phyloP scores from a whole-genome alignment of 2,888 invertebrate species.

The Cephus nigrinus region DNA sequence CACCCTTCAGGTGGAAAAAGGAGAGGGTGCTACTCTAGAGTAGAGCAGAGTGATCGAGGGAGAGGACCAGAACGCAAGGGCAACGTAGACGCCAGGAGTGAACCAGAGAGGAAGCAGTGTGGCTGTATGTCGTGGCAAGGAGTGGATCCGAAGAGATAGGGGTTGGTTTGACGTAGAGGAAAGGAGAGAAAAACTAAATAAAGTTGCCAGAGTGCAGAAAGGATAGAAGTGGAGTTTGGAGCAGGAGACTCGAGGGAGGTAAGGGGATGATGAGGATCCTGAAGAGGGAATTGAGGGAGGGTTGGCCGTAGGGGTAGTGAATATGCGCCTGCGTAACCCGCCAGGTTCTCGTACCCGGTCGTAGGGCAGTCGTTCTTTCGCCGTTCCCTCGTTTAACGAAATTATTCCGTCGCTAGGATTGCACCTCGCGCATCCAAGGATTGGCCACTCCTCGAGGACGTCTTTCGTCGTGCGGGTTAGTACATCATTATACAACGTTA shows the following conservation, averaged over 20 bases:
- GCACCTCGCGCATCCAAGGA: slow-evolving; percentile 34
- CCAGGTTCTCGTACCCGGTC: slow-evolving; percentile 43
- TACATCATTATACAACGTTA: slow-evolving; percentile 16
- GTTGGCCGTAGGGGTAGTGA: slow-evolving; percentile 15
- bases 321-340: slow-evolving; percentile 37
- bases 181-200: background rate
- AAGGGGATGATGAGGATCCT: slow-evolving; percentile 1
- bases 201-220: background rate
- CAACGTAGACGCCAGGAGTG: background rate
- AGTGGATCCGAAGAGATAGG: background rate
- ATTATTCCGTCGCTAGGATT: slow-evolving; percentile 49
- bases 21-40: background rate
- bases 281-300: slow-evolving; percentile 10
- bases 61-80: background rate
- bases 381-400: slow-evolving; percentile 59
- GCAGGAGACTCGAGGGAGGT: slow-evolving; percentile 1
- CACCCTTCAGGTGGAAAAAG: background rate
- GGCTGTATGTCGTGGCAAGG: background rate
- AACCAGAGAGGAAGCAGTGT: background rate
- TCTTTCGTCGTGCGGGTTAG: slow-evolving; percentile 8
- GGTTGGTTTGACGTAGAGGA: background rate
- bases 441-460: slow-evolving; percentile 6
- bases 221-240: slow-evolving; percentile 13
- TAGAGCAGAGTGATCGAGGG: background rate
- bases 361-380: slow-evolving; percentile 59